These are phyloP conservation scores for Amphimedon queenslandica DNA, from an alignment of 37 sponge, comb jelly and placozoan species.

Conservation along the genomic window DNA sequence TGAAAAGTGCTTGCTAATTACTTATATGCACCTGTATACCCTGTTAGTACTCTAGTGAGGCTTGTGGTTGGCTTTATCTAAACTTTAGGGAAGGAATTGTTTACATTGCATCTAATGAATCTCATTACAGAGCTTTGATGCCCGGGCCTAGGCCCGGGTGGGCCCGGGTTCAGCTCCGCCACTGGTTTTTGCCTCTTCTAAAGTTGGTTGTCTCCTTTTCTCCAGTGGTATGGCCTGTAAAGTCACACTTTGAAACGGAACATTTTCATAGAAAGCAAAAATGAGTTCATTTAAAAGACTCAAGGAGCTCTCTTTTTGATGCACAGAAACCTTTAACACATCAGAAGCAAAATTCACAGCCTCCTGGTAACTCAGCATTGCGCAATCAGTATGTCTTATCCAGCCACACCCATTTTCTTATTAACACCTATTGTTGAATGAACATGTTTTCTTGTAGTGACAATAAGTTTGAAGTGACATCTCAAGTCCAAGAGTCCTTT, in stretches of 20 bases:
- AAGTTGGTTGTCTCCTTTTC: constrained; percentile 12
- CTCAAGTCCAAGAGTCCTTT: constrained; percentile 32
- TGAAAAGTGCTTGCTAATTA: no score
- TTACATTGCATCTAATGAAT: no score
- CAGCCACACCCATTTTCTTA: no score
- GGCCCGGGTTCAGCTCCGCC: no score
- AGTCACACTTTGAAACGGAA: constrained; percentile 29
- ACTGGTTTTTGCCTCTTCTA: constrained; percentile 14
- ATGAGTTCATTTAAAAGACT: constrained; percentile 18
- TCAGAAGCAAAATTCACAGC: background rate
- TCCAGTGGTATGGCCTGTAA: background rate
- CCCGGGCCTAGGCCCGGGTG: no score
- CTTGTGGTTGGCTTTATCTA: no score
- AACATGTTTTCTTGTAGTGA: background rate
- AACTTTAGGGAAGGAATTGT: no score
- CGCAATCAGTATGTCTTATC: background rate
- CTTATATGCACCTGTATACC: no score
- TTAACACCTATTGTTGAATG: no score
- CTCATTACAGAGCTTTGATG: no score
- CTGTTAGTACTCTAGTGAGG: no score
- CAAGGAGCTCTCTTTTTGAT: background rate
- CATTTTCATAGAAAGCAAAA: background rate
- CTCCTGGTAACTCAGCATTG: constrained; percentile 7
- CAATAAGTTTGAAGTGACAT: constrained; percentile 28
- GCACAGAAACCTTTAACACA: background rate